Evolutionary conservation across 2,113 vertebrate genomes (phyloP).

Genomic region (Notarius quadriscutis): DNA sequence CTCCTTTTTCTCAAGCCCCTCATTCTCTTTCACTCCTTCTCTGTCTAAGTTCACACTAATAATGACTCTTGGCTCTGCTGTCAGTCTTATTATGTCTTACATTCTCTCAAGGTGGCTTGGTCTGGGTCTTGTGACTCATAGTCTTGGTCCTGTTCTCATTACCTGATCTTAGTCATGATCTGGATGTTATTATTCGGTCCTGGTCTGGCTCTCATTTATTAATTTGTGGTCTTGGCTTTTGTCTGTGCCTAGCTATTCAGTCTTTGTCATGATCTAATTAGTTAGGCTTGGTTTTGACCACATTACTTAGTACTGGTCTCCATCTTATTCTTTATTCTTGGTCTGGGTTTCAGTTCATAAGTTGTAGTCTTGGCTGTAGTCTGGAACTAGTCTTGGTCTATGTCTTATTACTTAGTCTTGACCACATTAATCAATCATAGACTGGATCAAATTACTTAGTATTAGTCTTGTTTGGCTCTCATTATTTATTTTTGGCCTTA

Average conservation of each 20-base stretch:
- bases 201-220: no score
- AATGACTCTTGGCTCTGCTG: background rate
- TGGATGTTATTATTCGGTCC: no score
- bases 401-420: background rate
- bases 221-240: no score
- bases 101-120: background rate
- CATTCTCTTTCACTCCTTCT: background rate
- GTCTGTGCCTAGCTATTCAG: no score
- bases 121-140: conserved; percentile 43
- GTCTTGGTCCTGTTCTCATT: background rate
- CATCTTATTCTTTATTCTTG: background rate
- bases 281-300: no score
- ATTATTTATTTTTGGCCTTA: no score
- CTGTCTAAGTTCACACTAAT: background rate
- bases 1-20: conserved; percentile 68
- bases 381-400: background rate
- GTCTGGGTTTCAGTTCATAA: background rate
- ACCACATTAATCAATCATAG: background rate
- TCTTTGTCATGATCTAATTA: no score
- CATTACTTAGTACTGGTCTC: background rate
- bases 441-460: background rate
- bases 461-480: background rate
- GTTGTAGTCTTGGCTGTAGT: background rate
- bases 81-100: background rate
- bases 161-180: background rate